Evolutionary conservation across 2,888 invertebrate species (phyloP).

Genomic region (Cheilosia pagana): DNA sequence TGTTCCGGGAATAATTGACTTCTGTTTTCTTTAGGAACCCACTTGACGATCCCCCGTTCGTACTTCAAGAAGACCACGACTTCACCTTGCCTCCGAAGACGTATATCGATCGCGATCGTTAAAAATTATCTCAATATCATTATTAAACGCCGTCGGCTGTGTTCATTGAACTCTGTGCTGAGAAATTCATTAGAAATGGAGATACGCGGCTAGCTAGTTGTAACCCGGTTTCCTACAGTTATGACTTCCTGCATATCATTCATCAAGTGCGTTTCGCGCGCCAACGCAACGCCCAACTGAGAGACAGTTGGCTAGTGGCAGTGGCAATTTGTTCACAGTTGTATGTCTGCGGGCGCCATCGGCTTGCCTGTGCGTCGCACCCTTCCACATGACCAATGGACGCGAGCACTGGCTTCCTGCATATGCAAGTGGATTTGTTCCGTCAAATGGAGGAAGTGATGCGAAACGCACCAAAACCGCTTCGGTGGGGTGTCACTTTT

Average conservation of each 20-base stretch:
- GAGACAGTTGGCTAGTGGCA: constrained; percentile 7
- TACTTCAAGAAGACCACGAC: constrained; percentile 16
- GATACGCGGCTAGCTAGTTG: background rate
- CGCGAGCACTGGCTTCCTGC: constrained; percentile 62
- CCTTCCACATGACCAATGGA: constrained; percentile 61
- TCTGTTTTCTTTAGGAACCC: constrained; percentile 17
- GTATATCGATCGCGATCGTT: constrained; percentile 1
- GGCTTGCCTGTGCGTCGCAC: constrained; percentile 2
- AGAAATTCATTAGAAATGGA: constrained; percentile 16
- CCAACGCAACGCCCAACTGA: constrained; percentile 33
- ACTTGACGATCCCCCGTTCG: constrained; percentile 40
- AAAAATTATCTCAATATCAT: constrained; percentile 11
- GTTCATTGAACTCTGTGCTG: constrained; percentile 45
- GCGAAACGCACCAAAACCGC: constrained; percentile 63
- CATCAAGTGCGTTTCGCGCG: constrained; percentile 57
- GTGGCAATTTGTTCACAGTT: constrained; percentile 54
- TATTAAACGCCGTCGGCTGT: background rate
- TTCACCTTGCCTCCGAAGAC: constrained; percentile 22
- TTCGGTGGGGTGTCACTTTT: constrained; percentile 46
- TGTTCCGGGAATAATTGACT: constrained; percentile 35
- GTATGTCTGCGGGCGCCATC: constrained; percentile 34
- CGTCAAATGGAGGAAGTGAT: constrained; percentile 71
- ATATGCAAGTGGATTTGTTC: constrained; percentile 68
- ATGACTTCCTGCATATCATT: constrained; percentile 63
- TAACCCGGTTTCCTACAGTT: constrained; percentile 27